Conservation (phyloP, 2,888 invertebrate genomes). For the Helobdella robusta region DNA sequence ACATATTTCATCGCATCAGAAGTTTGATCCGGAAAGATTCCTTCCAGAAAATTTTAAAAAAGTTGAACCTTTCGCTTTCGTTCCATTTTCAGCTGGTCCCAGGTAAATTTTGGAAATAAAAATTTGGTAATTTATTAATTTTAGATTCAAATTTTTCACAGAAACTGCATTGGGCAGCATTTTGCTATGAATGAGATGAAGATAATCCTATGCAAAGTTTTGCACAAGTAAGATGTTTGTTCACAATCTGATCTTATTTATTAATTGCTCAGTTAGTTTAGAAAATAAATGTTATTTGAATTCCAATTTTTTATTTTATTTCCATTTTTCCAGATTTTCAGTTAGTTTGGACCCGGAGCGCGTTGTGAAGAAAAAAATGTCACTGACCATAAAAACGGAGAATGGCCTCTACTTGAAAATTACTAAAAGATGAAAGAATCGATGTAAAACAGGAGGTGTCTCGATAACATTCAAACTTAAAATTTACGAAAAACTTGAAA, state of each 20-base stretch:
- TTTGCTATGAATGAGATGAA: constrained; percentile 45
- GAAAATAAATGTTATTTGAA: too few species aligned
- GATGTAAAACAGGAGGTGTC: too few species aligned
- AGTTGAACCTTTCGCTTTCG: constrained; percentile 38
- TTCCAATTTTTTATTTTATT: not conserved
- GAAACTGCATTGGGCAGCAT: constrained; percentile 43
- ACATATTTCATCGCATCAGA: too few species aligned
- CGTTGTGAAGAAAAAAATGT: constrained; percentile 29
- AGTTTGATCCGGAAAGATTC: constrained; percentile 40
- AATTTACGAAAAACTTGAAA: too few species aligned
- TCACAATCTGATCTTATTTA: too few species aligned
- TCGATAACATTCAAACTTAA: too few species aligned
- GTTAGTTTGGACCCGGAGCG: constrained; percentile 34
- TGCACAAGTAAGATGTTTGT: constrained; percentile 37
- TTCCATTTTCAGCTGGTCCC: constrained; percentile 43
- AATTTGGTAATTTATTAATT: too few species aligned
- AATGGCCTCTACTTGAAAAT: constrained; percentile 33
- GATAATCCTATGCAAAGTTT: constrained; percentile 37
- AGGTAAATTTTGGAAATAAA: too few species aligned
- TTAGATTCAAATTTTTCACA: too few species aligned
- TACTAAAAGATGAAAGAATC: constrained; percentile 19
- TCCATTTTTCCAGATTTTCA: constrained; percentile 29
- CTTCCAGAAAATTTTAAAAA: constrained; percentile 37
- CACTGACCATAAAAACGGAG: constrained; percentile 39
- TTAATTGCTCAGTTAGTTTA: too few species aligned